Evolutionary conservation across 2,113 vertebrate genomes (phyloP).

Genomic region (Cyanistes caeruleus): DNA sequence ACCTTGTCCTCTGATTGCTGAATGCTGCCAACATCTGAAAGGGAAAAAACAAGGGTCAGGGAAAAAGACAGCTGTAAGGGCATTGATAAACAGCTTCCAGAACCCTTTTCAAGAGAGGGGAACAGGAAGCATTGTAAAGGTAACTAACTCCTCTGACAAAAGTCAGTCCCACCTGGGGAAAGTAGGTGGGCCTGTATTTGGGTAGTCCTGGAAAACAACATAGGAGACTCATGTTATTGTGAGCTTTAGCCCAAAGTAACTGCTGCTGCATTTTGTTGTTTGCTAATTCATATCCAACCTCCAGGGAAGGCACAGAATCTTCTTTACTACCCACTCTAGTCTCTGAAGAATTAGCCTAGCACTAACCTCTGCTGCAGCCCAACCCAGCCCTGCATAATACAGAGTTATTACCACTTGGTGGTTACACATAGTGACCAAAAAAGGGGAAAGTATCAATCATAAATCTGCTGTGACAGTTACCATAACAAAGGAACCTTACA

Average conservation of each 20-base stretch:
- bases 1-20: conserved; percentile 60
- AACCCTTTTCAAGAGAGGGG: neutral
- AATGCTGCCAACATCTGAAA: conserved; percentile 37
- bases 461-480: neutral
- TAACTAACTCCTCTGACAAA: neutral
- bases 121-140: neutral
- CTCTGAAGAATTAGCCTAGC: neutral
- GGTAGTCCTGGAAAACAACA: neutral
- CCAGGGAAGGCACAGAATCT: neutral
- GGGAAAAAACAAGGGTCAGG: neutral
- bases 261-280: neutral
- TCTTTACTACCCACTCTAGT: neutral
- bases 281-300: neutral
- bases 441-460: neutral
- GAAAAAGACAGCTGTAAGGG: neutral
- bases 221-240: neutral
- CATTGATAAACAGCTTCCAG: neutral
- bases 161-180: neutral
- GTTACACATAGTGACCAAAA: neutral
- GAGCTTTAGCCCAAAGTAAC: neutral
- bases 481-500: neutral
- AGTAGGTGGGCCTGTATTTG: accelerated
- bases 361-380: neutral
- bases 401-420: neutral
- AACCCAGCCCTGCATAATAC: accelerated